Evolutionary conservation across 2,113 vertebrate genomes (phyloP).

Genomic region (Callospermophilus lateralis): DNA sequence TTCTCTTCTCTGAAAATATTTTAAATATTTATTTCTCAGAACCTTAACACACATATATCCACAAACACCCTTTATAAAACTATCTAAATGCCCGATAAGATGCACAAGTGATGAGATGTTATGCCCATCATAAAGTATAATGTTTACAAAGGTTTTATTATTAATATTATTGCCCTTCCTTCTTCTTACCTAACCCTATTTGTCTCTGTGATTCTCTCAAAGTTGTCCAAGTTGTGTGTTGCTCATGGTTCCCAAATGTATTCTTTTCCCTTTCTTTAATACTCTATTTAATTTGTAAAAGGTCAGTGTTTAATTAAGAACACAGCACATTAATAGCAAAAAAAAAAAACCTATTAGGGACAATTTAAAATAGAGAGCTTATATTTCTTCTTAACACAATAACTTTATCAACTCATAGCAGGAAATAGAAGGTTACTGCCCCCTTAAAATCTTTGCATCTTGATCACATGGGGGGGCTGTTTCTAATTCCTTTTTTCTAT

Average conservation of each 20-base stretch:
- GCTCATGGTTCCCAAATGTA: not conserved
- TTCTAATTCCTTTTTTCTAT: not conserved
- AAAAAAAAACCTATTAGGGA: not conserved
- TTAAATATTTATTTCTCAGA: slow-evolving; percentile 6
- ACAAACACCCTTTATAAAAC: not conserved
- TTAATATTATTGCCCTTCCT: not conserved
- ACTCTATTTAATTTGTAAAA: slow-evolving; percentile 37
- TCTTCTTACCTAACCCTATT: not conserved
- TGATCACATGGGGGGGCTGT: not conserved
- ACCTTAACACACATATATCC: not conserved
- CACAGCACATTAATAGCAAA: not conserved
- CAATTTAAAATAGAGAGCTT: not conserved
- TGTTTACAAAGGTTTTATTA: slow-evolving; percentile 5
- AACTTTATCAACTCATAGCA: not conserved
- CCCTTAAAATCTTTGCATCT: not conserved
- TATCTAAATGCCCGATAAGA: not conserved
- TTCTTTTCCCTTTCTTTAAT: not conserved
- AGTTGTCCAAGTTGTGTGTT: not conserved
- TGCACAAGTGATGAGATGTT: not conserved
- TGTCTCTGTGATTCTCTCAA: slow-evolving; percentile 20
- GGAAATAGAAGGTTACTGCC: not conserved
- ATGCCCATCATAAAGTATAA: not conserved
- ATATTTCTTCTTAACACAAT: not conserved
- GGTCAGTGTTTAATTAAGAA: slow-evolving; percentile 44
- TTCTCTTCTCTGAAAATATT: slow-evolving; percentile 19